These are phyloP conservation scores for Platysteira castanea DNA, from an alignment of 2,113 vertebrate species.

Conservation along the genomic window DNA sequence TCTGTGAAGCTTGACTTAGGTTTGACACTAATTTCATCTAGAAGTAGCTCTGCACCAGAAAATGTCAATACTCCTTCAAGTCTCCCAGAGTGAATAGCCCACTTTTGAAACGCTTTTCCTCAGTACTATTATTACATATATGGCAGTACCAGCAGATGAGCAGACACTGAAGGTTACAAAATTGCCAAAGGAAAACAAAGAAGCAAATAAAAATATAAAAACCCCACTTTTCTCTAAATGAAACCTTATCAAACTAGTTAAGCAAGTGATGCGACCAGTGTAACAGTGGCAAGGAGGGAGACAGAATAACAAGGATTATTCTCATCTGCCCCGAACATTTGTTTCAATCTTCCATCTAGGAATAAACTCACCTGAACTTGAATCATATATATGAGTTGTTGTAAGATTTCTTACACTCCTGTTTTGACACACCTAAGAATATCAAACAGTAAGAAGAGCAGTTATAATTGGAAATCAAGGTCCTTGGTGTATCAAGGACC, in stretches of 20 bases:
- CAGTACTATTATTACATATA: neutral
- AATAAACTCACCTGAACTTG: neutral
- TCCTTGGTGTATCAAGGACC: neutral
- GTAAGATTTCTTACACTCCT: no score
- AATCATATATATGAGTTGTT: neutral
- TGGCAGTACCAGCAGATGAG: neutral
- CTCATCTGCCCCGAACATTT: neutral
- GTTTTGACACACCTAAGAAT: neutral
- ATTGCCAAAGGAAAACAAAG: neutral
- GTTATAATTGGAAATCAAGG: neutral
- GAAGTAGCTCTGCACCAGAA: neutral
- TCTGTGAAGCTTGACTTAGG: neutral
- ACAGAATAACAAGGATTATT: neutral
- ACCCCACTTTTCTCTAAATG: accelerated
- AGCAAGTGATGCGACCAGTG: neutral
- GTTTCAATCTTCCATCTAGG: neutral
- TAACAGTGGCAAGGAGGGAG: neutral
- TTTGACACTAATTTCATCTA: neutral
- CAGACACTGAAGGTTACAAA: neutral
- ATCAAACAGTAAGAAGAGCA: neutral
- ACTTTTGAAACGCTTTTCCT: neutral
- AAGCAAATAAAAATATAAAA: neutral
- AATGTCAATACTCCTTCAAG: neutral
- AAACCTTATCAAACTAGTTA: neutral
- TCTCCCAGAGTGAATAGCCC: neutral